Evolutionary conservation across 2,113 vertebrate genomes (phyloP).

Genomic region (Lontra canadensis): DNA sequence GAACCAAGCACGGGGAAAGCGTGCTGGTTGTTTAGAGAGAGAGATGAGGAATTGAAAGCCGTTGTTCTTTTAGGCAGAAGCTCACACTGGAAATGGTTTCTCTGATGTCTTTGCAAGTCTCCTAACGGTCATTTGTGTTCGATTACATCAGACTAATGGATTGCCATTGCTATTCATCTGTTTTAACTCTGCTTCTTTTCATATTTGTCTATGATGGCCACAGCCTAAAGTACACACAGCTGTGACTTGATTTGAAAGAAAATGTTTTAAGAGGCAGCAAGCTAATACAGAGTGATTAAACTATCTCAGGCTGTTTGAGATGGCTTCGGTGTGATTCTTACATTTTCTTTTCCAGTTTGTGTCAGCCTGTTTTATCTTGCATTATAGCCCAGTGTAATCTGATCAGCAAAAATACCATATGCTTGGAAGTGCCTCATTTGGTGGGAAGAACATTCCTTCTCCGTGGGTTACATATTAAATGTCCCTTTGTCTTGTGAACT

Average conservation of each 20-base stretch:
- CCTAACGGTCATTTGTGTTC: constrained; percentile 37
- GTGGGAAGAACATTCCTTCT: background rate
- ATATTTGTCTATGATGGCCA: constrained; percentile 85
- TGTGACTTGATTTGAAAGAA: constrained; percentile 83
- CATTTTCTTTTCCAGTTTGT: constrained; percentile 17
- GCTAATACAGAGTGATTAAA: constrained; percentile 77
- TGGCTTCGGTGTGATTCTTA: constrained; percentile 17
- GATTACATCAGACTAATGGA: background rate
- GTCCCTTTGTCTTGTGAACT: background rate
- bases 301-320: background rate
- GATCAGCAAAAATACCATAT: background rate
- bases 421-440: background rate
- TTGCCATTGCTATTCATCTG: background rate
- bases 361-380: background rate
- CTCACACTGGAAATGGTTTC: background rate
- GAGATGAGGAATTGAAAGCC: background rate
- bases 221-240: constrained; percentile 82
- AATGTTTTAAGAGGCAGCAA: constrained; percentile 81
- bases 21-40: background rate
- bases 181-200: constrained; percentile 80
- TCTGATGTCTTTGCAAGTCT: constrained; percentile 49
- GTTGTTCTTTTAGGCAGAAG: background rate
- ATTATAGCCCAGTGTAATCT: background rate
- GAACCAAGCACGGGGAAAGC: background rate
- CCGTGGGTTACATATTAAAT: background rate